phyloP scores from a whole-genome alignment of 64 coral and sea anemone genomes.

The Actinia equina region DNA sequence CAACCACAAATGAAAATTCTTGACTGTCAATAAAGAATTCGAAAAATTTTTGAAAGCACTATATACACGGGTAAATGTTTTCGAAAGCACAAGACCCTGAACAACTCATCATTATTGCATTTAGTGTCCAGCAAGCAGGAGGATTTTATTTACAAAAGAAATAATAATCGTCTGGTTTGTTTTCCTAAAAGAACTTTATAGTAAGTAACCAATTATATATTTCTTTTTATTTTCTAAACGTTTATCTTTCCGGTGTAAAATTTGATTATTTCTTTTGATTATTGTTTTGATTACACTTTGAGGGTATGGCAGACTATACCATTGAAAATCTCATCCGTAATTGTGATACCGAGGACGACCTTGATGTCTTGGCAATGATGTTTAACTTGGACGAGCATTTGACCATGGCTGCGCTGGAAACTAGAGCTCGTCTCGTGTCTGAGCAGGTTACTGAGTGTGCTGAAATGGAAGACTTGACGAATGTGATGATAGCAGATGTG shows the following conservation, averaged over 20 bases:
- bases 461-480: not conserved
- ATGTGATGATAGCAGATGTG: not conserved
- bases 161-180: not conserved
- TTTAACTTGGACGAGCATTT: not conserved
- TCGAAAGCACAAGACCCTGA: not conserved
- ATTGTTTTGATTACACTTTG: not conserved
- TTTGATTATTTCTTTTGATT: not conserved
- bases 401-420: constrained; percentile 10
- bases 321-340: not conserved
- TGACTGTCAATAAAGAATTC: not conserved
- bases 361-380: not conserved
- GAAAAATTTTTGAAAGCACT: not conserved
- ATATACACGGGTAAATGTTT: not conserved
- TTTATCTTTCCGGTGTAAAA: not conserved
- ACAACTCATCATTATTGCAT: not conserved
- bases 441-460: not conserved
- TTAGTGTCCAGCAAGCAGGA: not conserved
- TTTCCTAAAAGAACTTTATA: not conserved
- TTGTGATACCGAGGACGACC: not conserved
- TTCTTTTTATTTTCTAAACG: not conserved
- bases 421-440: not conserved
- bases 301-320: not conserved
- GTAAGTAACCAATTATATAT: not conserved
- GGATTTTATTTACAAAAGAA: not conserved
- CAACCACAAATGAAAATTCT: not conserved